Evolutionary conservation across 1,140 invertebrate genomes (phyloP).

Genomic region (Atopsyche davidsoni): DNA sequence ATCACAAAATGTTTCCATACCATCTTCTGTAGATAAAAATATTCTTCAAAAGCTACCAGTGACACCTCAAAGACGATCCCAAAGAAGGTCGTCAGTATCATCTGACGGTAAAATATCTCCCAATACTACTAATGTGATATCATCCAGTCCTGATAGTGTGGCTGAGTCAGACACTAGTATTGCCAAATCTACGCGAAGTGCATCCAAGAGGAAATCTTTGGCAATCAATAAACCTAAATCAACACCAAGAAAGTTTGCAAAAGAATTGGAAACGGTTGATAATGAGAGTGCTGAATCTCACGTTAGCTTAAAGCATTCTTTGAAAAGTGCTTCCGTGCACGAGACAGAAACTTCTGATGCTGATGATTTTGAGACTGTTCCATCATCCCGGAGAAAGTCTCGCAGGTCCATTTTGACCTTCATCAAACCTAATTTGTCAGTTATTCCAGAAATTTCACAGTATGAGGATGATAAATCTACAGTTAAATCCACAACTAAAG

Average conservation of each 20-base stretch:
- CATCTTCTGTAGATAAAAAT: too few species aligned
- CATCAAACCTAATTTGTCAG: constrained; percentile 40
- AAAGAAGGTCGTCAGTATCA: neutral
- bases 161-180: neutral
- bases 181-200: constrained; percentile 13
- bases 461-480: constrained; percentile 30
- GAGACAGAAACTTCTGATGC: constrained; percentile 18
- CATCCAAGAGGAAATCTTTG: constrained; percentile 10
- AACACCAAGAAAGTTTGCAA: neutral
- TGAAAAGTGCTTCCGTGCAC: constrained; percentile 12
- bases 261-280: constrained; percentile 2
- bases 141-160: neutral
- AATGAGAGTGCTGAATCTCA: constrained; percentile 17
- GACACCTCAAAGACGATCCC: neutral
- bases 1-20: too few species aligned
- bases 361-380: constrained; percentile 32
- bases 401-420: constrained; percentile 33
- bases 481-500: constrained; percentile 5
- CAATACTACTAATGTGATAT: neutral
- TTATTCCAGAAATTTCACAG: constrained; percentile 40
- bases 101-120: too few species aligned
- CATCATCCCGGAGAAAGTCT: constrained; percentile 33
- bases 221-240: neutral
- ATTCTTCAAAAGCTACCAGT: too few species aligned
- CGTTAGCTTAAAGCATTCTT: constrained; percentile 14